phyloP scores from a whole-genome alignment of 2,113 vertebrate species.

The Tyrannus savana region DNA sequence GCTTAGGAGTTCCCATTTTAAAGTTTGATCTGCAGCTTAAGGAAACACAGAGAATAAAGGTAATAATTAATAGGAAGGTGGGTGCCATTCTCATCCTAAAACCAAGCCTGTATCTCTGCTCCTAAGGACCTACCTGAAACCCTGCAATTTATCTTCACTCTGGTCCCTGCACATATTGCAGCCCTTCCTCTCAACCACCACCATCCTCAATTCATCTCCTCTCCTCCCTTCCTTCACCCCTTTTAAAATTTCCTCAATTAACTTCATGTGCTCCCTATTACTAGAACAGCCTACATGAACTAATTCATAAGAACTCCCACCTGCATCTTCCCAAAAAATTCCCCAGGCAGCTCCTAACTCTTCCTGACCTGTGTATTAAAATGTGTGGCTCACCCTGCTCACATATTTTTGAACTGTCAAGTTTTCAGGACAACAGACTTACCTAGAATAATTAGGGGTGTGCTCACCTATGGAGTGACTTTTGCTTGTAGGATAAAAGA shows the following conservation, averaged over 20 bases:
- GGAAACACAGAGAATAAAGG: neutral
- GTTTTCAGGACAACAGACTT: neutral
- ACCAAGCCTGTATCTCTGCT: neutral
- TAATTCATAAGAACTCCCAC: neutral
- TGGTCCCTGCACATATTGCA: neutral
- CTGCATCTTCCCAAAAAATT: neutral
- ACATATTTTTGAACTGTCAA: neutral
- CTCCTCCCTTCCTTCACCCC: neutral
- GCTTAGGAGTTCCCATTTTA: neutral
- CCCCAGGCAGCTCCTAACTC: neutral
- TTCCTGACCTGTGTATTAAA: neutral
- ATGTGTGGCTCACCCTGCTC: neutral
- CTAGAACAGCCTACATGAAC: neutral
- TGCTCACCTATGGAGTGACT: neutral
- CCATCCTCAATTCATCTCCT: neutral
- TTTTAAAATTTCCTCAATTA: neutral
- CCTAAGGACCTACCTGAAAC: neutral
- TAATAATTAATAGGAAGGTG: neutral
- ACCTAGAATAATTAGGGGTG: neutral
- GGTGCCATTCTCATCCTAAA: neutral
- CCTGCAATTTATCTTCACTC: neutral
- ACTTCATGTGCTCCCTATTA: neutral
- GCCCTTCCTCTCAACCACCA: neutral
- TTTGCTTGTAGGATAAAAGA: no score
- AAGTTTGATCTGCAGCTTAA: neutral